Base-by-base conservation (phyloP, 2,797 vertebrate genomes). In the Aeoliscus strigatus region DNA sequence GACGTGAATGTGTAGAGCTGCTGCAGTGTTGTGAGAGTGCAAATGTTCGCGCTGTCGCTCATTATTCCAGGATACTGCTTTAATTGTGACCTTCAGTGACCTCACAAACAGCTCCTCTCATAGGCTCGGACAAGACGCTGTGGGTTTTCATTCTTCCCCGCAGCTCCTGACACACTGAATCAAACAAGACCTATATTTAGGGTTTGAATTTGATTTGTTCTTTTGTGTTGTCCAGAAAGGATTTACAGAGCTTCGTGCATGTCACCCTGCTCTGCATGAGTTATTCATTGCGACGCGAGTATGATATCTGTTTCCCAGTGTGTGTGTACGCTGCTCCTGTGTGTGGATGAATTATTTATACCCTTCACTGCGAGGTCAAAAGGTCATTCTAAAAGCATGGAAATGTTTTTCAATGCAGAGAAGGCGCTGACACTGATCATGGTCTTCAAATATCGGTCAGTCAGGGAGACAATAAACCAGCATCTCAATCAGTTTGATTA, bases 31-130 rank as follows among this genome's bases (percentile, higher is more conserved):
- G 18, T 53, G 28, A 41, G 33, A 45, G 28, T 25, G 41, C 47
- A 54, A 29, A 67, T 56, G 50, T 52, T 28, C 49, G 33, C 28
- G 55, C 47, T 59, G 54, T 50, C 23, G 45, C 51, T 68, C 38
- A 58, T 66, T 69, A 47, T 60, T 14, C 40, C 32, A n/a, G 24
- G 27, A 2, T 54, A 24, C 44, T n/a, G 50, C 36, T 56, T 46
- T 41, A 39, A 56, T 50, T 55, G 29, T 36, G 36, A 9, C 27
- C 30, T 42, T 59, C 32, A 6, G 24, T 42, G 44, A 33, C 41
- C 32, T 50, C 46, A 51, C 36, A 60, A 44, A 56, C 48, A 49
- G 53, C 44, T 54, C 28, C 35, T 40, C 13, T 23, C 17, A 30
- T 25, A 18, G 30, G 30, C 58, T 60, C 6, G 18, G 18, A 21